These are phyloP conservation scores for Capreolus pygargus DNA, from an alignment of 2,113 vertebrate genomes.

Conservation along the genomic window DNA sequence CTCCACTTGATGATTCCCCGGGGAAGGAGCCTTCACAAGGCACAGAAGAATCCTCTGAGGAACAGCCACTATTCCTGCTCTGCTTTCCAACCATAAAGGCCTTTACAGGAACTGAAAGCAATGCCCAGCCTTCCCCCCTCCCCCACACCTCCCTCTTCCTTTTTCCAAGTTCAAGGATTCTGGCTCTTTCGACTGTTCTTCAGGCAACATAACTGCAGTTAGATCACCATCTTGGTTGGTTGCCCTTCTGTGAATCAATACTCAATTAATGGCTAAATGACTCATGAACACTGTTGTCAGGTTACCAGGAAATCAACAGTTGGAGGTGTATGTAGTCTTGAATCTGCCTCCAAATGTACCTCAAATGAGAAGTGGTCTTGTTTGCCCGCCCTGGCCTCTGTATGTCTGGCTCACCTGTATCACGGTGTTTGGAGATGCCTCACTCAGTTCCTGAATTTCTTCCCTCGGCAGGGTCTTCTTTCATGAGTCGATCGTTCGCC, in stretches of 20 bases:
- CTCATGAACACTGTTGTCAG: not conserved
- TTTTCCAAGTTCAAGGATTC: not conserved
- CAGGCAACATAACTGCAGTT: conserved; percentile 14
- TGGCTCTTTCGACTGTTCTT: conserved; percentile 7
- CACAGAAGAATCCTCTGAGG: not conserved
- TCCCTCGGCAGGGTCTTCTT: not conserved
- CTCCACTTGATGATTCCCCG: not conserved
- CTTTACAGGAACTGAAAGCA: not conserved
- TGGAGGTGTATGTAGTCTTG: not conserved
- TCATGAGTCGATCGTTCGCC: not conserved
- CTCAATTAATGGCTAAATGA: not conserved
- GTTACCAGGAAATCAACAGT: not conserved
- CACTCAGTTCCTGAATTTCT: not conserved
- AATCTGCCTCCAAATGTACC: not conserved
- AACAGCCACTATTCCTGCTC: not conserved
- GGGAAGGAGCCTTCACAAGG: not conserved
- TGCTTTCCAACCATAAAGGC: not conserved
- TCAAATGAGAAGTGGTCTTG: not conserved
- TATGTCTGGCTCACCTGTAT: not conserved
- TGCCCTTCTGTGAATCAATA: not conserved
- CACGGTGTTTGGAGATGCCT: not conserved
- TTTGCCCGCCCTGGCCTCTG: not conserved
- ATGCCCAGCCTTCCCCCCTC: not conserved
- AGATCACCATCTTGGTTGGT: not conserved
- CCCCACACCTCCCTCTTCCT: not conserved